Percentiles rank a stretch among this genome's conserved stretches.
phyloP scores from a whole-genome alignment of 2,797 vertebrate genomes.

The Parotocinclus haroldoi region DNA sequence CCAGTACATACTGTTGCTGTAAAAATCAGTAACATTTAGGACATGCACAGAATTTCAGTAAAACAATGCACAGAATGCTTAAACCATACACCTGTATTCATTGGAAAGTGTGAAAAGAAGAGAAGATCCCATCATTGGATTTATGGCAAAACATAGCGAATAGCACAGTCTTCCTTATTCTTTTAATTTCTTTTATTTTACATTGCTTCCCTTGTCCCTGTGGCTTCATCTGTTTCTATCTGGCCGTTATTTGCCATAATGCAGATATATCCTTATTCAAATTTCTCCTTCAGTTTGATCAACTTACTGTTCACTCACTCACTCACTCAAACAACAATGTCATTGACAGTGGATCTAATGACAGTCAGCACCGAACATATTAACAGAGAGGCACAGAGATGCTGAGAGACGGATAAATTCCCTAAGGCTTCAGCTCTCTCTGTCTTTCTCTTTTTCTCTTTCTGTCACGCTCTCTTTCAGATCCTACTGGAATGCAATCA shows the following conservation, averaged over 20 bases:
- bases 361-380: slow-evolving; percentile 57
- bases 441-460: slow-evolving; percentile 12
- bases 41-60: neutral
- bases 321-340: slow-evolving; percentile 67
- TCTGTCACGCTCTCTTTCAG: slow-evolving; percentile 52
- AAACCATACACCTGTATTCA: neutral
- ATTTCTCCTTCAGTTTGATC: neutral
- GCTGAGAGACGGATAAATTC: slow-evolving; percentile 65
- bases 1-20: neutral
- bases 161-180: no score
- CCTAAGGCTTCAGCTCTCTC: slow-evolving; percentile 9
- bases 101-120: neutral
- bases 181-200: no score
- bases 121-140: no score
- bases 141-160: no score
- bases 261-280: neutral
- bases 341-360: slow-evolving; percentile 68
- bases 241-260: neutral
- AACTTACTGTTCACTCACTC: slow-evolving; percentile 46
- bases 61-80: neutral
- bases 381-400: slow-evolving; percentile 55
- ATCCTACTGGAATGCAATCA: slow-evolving; percentile 71
- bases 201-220: neutral
- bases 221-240: neutral
- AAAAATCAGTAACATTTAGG: no score